phyloP scores from a whole-genome alignment of 2,888 invertebrate species.

The Drosophila infuscata region DNA sequence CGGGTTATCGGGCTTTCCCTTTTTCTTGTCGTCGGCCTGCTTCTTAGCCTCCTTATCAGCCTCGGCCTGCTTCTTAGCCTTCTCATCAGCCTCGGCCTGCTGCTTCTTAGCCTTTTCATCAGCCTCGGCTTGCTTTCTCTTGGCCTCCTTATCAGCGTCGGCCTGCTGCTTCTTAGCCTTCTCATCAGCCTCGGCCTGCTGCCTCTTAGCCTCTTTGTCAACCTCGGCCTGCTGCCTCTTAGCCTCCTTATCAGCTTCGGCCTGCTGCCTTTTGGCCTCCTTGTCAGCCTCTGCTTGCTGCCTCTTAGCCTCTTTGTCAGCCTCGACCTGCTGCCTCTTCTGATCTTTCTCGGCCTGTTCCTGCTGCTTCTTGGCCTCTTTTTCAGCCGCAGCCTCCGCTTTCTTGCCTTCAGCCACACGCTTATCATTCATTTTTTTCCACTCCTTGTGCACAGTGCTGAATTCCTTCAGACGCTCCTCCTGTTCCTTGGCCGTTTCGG shows the following conservation, averaged over 20 bases:
- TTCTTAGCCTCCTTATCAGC: no score
- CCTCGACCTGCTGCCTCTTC: slow-evolving; percentile 18
- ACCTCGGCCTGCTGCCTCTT: slow-evolving; percentile 12
- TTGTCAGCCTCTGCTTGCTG: slow-evolving; percentile 8
- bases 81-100: background rate
- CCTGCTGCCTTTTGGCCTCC: slow-evolving; percentile 10
- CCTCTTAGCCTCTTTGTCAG: slow-evolving; percentile 11
- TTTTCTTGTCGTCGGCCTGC: no score
- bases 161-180: slow-evolving; percentile 12
- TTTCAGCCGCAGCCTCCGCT: slow-evolving; percentile 15
- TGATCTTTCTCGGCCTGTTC: slow-evolving; percentile 29
- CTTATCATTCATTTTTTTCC: slow-evolving; percentile 35
- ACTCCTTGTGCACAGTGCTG: slow-evolving; percentile 26
- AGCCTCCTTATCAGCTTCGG: slow-evolving; percentile 7
- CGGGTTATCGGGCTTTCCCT: no score
- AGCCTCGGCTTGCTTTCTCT: slow-evolving; percentile 6
- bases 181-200: background rate
- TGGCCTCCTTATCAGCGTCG: slow-evolving; percentile 13
- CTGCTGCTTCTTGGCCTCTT: slow-evolving; percentile 30
- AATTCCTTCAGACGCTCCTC: slow-evolving; percentile 37
- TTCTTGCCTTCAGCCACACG: slow-evolving; percentile 34
- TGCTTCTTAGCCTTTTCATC: slow-evolving; percentile 4
- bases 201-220: slow-evolving; percentile 6
- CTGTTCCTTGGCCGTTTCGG: slow-evolving; percentile 45
- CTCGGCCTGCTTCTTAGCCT: no score